phyloP scores from a whole-genome alignment of 2,888 invertebrate species.

The Conus canariensis region DNA sequence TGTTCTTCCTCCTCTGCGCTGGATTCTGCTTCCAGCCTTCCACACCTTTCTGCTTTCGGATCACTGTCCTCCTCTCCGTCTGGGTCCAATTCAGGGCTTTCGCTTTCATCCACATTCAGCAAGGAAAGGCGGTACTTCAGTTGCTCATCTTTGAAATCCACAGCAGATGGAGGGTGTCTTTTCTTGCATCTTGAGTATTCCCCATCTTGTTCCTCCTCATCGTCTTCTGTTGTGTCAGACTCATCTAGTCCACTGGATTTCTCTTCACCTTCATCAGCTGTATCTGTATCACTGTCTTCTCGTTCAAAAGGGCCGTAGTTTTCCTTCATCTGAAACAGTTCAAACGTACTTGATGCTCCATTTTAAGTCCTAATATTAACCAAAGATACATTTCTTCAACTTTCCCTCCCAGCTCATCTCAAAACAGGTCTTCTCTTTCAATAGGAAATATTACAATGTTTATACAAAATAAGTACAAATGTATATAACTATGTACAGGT shows the following conservation, averaged over 20 bases:
- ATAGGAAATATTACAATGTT: too few species aligned
- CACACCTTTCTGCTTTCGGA: not conserved
- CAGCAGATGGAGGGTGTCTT: not conserved
- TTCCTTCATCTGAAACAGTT: slow-evolving; percentile 60
- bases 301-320: slow-evolving; percentile 64
- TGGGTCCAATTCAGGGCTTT: not conserved
- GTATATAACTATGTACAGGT: too few species aligned
- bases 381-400: too few species aligned
- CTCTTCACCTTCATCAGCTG: slow-evolving; percentile 48
- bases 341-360: not conserved
- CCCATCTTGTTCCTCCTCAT: slow-evolving; percentile 45
- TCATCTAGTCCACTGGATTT: slow-evolving; percentile 76
- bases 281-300: slow-evolving; percentile 45
- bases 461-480: too few species aligned
- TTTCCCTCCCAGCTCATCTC: too few species aligned
- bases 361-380: not conserved
- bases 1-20: not conserved
- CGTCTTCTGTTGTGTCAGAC: slow-evolving; percentile 62
- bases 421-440: too few species aligned
- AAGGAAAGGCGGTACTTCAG: slow-evolving; percentile 12
- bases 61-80: not conserved
- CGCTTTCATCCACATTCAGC: not conserved
- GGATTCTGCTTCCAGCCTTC: not conserved
- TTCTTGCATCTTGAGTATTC: not conserved
- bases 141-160: slow-evolving; percentile 9